A percentile compares a stretch with the other conserved stretches of the same genome.
Evolutionary conservation across 2,888 invertebrate species (phyloP).

Genomic region (Acrobasis consociella): DNA sequence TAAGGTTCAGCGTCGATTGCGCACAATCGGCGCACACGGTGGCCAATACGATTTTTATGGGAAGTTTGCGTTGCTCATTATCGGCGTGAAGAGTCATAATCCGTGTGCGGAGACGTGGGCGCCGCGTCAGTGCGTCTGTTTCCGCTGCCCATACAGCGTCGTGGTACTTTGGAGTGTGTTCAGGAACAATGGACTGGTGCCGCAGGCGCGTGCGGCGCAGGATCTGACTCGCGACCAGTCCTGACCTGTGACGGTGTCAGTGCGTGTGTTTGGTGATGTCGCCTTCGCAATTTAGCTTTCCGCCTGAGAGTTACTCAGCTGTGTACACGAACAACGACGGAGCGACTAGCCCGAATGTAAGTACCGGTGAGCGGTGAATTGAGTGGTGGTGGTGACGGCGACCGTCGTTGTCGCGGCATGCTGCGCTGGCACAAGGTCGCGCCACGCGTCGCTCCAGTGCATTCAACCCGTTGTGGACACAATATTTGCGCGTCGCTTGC

Average conservation of each 20-base stretch:
- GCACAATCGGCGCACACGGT: slow-evolving; percentile 49
- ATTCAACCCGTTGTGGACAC: slow-evolving; percentile 66
- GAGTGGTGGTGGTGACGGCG: slow-evolving; percentile 43
- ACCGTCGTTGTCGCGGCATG: slow-evolving; percentile 52
- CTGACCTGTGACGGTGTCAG: slow-evolving; percentile 35
- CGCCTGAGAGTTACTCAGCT: slow-evolving; percentile 73
- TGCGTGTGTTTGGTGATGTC: slow-evolving; percentile 58
- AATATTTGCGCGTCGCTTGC: slow-evolving; percentile 40
- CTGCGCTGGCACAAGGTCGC: slow-evolving; percentile 67
- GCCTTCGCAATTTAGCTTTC: slow-evolving; percentile 64
- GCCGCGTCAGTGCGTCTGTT: slow-evolving; percentile 47
- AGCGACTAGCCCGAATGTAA: slow-evolving; percentile 62
- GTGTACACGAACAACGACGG: slow-evolving; percentile 65
- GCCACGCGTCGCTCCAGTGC: slow-evolving; percentile 53
- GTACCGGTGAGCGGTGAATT: slow-evolving; percentile 49
- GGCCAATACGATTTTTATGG: slow-evolving; percentile 55
- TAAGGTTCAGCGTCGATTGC: slow-evolving; percentile 60
- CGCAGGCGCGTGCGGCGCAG: slow-evolving; percentile 42
- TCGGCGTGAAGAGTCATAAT: slow-evolving; percentile 64
- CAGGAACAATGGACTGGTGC: slow-evolving; percentile 59
- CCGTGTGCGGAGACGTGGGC: slow-evolving; percentile 52
- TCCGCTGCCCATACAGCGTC: slow-evolving; percentile 40
- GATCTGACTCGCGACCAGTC: slow-evolving; percentile 37
- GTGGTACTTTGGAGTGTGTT: slow-evolving; percentile 45
- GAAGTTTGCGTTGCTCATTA: slow-evolving; percentile 70